Conservation (phyloP, 2,113 vertebrate species). For the Labeo rohita region DNA sequence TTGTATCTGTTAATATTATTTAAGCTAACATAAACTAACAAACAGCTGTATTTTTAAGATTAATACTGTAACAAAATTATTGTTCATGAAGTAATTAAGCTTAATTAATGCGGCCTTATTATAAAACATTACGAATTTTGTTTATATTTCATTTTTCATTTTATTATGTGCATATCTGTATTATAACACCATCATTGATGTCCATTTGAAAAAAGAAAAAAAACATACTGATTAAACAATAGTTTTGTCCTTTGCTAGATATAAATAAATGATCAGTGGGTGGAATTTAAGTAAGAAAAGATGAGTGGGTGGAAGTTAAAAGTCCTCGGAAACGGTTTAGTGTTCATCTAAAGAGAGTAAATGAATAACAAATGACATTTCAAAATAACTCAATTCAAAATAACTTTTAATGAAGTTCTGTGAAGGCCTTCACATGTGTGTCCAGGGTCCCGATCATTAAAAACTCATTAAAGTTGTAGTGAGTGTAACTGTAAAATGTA, state of each 20-base stretch:
- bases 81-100: not conserved
- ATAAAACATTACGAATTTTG: not conserved
- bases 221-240: not conserved
- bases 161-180: not conserved
- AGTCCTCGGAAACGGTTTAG: not conserved
- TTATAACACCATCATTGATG: not conserved
- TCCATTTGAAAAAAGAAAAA: not conserved
- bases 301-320: slow-evolving; percentile 17
- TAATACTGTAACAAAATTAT: not conserved
- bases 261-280: not conserved
- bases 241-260: not conserved
- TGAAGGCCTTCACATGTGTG: not conserved
- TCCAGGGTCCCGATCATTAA: not conserved
- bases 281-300: not conserved
- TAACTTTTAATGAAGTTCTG: not conserved
- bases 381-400: not conserved
- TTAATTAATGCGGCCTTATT: not conserved
- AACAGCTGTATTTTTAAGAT: not conserved
- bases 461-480: not conserved
- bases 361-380: not conserved
- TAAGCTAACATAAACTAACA: not conserved
- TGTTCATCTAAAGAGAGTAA: not conserved
- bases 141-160: too few relatives aligned
- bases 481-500: not conserved
- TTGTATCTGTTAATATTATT: not conserved